A percentile compares a stretch with the other conserved stretches of the same genome.
These are phyloP conservation scores for Periparus ater DNA, from an alignment of 2,797 vertebrate species.

Conservation along the genomic window DNA sequence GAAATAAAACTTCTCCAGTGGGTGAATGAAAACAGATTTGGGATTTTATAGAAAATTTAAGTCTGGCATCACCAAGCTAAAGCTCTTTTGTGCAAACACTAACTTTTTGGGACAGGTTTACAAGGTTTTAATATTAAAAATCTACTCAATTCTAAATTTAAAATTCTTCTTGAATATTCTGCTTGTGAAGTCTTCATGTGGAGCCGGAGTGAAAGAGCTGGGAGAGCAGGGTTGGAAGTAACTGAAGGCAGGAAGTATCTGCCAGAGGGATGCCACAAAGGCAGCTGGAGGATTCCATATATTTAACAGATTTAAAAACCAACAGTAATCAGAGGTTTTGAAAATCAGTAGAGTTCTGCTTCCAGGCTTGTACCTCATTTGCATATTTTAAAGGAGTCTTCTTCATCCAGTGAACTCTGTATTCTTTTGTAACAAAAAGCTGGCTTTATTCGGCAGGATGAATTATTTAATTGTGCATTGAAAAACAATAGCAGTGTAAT, in stretches of 20 bases:
- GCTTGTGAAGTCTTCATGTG: not conserved
- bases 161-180: not conserved
- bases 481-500: not conserved
- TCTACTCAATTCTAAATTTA: not conserved
- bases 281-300: not conserved
- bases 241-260: not conserved
- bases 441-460: not conserved
- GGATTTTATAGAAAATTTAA: not conserved
- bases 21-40: not conserved
- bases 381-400: not conserved
- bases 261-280: not conserved
- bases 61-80: not conserved
- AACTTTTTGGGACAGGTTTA: not conserved
- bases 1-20: not conserved
- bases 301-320: not conserved
- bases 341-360: not conserved
- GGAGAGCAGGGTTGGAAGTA: not conserved
- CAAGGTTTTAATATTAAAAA: not conserved
- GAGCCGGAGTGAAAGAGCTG: not conserved
- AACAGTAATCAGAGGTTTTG: not conserved
- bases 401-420: not conserved
- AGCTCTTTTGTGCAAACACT: not conserved
- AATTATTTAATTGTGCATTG: constrained; percentile 3
- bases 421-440: not conserved
- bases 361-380: not conserved